These are phyloP conservation scores for Ornithoptera alexandrae DNA, from an alignment of 2,888 invertebrate genomes.

Conservation along the genomic window DNA sequence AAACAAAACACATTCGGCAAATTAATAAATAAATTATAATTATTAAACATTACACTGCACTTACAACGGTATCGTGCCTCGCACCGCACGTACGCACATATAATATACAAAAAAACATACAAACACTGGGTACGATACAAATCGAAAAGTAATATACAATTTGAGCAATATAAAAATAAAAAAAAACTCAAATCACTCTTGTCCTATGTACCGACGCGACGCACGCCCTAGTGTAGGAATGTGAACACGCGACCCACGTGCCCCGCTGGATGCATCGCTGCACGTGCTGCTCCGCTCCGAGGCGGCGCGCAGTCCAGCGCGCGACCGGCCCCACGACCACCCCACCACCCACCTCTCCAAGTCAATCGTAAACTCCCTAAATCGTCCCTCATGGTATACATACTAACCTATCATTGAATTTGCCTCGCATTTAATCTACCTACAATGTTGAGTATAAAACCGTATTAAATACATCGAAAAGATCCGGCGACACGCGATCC, in stretches of 20 bases:
- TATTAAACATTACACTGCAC: slow-evolving; percentile 78
- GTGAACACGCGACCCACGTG: slow-evolving; percentile 47
- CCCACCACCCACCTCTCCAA: too few relatives aligned
- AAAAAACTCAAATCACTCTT: slow-evolving; percentile 66
- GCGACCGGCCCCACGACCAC: background rate
- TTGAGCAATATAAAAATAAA: slow-evolving; percentile 79
- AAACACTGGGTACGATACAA: slow-evolving; percentile 68
- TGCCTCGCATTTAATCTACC: slow-evolving; percentile 59
- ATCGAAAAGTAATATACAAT: slow-evolving; percentile 51
- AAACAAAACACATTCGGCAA: slow-evolving; percentile 56
- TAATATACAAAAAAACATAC: slow-evolving; percentile 71
- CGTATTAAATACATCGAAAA: slow-evolving; percentile 76
- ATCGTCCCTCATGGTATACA: slow-evolving; percentile 44
- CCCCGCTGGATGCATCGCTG: too few relatives aligned
- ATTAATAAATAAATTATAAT: slow-evolving; percentile 80
- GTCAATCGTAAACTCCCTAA: slow-evolving; percentile 35
- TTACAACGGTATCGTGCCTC: slow-evolving; percentile 69
- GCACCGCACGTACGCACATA: slow-evolving; percentile 71
- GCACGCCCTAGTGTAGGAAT: slow-evolving; percentile 54
- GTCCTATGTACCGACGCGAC: slow-evolving; percentile 28
- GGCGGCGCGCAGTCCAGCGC: too few relatives aligned
- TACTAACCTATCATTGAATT: slow-evolving; percentile 45
- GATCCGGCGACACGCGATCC: slow-evolving; percentile 59
- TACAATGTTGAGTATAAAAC: slow-evolving; percentile 73
- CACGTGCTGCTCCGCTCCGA: too few relatives aligned